Conservation (phyloP, 2,113 vertebrate species). For the Gracilinanus agilis region DNA sequence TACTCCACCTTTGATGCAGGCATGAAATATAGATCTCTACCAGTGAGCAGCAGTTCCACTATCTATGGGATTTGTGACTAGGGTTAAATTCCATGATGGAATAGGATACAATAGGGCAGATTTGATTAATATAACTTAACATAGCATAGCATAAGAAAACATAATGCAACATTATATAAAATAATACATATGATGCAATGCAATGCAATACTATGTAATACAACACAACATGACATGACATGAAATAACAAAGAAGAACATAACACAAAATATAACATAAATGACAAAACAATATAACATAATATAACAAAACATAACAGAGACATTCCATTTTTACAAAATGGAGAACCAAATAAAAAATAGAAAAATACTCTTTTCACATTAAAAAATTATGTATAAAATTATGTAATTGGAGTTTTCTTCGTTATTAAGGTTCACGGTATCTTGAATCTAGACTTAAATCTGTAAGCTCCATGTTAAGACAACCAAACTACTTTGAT, state of each 20-base stretch:
- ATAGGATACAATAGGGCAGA: too few relatives aligned
- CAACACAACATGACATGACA: not conserved
- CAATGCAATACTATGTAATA: too few relatives aligned
- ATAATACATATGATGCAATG: too few relatives aligned
- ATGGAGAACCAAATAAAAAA: not conserved
- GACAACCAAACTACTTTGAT: not conserved
- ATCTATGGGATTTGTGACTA: not conserved
- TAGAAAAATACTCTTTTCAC: not conserved
- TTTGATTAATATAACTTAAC: too few relatives aligned
- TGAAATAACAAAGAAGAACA: not conserved
- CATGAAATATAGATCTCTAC: not conserved
- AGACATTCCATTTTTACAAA: not conserved
- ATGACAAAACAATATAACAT: not conserved
- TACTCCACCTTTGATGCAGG: not conserved
- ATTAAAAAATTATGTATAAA: not conserved
- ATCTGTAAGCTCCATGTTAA: not conserved
- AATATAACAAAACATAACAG: not conserved
- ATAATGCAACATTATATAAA: too few relatives aligned
- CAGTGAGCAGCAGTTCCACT: not conserved
- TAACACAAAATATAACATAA: too few relatives aligned
- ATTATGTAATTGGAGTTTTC: not conserved
- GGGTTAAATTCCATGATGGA: not conserved
- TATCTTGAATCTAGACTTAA: not conserved
- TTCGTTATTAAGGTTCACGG: not conserved
- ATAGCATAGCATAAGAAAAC: too few relatives aligned